These are phyloP conservation scores for Solenopsis invicta DNA, from an alignment of 1,140 invertebrate species.

Conservation along the genomic window DNA sequence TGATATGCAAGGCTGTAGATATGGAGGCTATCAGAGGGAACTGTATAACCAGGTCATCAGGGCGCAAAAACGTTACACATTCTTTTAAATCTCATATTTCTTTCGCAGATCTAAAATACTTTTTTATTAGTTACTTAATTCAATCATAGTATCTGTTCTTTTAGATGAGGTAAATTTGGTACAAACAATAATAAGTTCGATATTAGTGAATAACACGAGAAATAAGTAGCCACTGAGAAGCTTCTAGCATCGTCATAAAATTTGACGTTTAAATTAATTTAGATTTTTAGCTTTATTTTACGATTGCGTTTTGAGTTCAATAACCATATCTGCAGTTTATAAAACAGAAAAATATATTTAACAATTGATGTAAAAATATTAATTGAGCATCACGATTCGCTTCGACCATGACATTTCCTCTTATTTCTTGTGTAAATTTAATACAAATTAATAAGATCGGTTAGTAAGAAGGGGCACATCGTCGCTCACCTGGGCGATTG, in stretches of 20 bases:
- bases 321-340: too few species aligned
- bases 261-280: too few species aligned
- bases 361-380: too few species aligned
- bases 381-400: too few species aligned
- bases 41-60: constrained; percentile 29
- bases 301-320: too few species aligned
- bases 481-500: constrained; percentile 85
- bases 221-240: too few species aligned
- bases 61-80: background rate
- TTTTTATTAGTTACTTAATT: background rate
- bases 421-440: background rate
- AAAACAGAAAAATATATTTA: too few species aligned
- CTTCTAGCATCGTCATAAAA: too few species aligned
- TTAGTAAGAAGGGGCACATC: background rate
- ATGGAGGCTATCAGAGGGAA: background rate
- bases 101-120: background rate
- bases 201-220: too few species aligned
- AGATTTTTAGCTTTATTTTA: too few species aligned
- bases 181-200: background rate
- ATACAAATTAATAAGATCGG: background rate
- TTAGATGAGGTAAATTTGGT: background rate
- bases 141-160: background rate
- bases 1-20: background rate
- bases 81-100: background rate
- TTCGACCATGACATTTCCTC: too few species aligned